Evolutionary conservation across 2,888 invertebrate genomes (phyloP), one percentile per base, ranked within the genome.

Genomic region (Willowsia nigromaculata): DNA sequence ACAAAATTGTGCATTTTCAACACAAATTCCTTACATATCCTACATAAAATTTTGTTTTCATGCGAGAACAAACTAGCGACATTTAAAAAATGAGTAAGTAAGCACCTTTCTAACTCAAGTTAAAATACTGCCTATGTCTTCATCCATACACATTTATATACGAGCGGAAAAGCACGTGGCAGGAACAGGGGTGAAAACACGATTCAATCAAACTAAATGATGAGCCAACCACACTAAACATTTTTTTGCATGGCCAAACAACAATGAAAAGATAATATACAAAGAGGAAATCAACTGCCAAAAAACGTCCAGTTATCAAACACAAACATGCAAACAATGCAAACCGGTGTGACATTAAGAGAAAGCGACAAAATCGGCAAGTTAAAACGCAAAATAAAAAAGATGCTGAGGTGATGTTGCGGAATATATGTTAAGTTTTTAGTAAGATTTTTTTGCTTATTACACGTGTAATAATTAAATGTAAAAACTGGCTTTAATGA

Each of bases 401-500:
- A 27, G 30, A 40, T 40, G 37, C 43, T 40, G 18, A 4, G 62
- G 11, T 25, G 7, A 13, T 71, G 18, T 40, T 71, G 22, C 25
- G 47, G 43, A 74, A 47, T 74, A 22, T n/a, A 13, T 50, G 22
- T 40, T 40, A 43, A 18, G 18, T 71, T 74, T 22, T 74, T 74
- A 74, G 74, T 74, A 74, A 74, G n/a, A n/a, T n/a, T n/a, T n/a
- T 47, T 50, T 74, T 27, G 37, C 74, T 74, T 47, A 74, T 43
- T 40, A 4, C 18, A 27, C 27, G 37, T 18, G 6, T 37, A 50
- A 27, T 47, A 82, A 62, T 50, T 83, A 83, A 68, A 68, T 83
- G 68, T 83, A 68, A 59, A 68, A 89, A 89, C 89, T 89, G 89
- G 89, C 89, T 89, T 89, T 89, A 89, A 89, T 89, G 85, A 89